Percentiles rank a stretch among this genome's conserved stretches.
These are phyloP conservation scores for Anisognathus igniventris DNA, from an alignment of 2,797 vertebrate genomes.

Conservation along the genomic window DNA sequence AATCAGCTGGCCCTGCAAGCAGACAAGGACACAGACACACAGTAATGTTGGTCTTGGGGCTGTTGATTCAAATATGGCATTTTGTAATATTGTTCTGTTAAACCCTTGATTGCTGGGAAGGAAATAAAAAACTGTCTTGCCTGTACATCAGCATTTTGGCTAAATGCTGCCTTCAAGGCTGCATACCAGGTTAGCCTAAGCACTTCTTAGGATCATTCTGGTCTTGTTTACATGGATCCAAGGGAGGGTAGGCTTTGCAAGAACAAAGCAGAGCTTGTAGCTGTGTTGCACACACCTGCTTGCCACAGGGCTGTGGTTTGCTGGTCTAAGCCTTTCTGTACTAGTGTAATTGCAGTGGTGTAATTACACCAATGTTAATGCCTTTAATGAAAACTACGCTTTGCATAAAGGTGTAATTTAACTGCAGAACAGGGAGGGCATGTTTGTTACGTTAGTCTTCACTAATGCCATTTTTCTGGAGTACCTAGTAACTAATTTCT, in stretches of 20 bases:
- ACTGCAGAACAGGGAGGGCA: neutral
- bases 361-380: slow-evolving; percentile 28
- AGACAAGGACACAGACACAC: neutral
- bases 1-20: neutral
- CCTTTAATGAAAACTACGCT: slow-evolving; percentile 12
- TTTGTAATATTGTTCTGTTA: neutral
- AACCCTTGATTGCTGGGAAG: neutral
- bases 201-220: neutral
- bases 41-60: neutral
- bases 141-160: neutral
- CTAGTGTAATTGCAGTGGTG: slow-evolving; percentile 6
- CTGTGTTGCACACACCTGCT: neutral
- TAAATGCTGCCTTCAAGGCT: neutral
- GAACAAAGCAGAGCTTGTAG: slow-evolving; percentile 32
- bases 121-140: neutral
- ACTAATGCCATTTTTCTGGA: neutral
- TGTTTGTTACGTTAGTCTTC: neutral
- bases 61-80: neutral
- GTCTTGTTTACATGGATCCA: neutral
- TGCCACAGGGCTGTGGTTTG: slow-evolving; percentile 11
- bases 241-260: neutral
- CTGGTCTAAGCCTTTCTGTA: slow-evolving; percentile 36
- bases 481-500: neutral
- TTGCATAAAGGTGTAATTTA: slow-evolving; percentile 38
- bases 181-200: neutral